Evolutionary conservation across 2,797 vertebrate genomes (phyloP), one percentile per base, ranked within the genome.

Genomic region (Gambelia wislizenii): DNA sequence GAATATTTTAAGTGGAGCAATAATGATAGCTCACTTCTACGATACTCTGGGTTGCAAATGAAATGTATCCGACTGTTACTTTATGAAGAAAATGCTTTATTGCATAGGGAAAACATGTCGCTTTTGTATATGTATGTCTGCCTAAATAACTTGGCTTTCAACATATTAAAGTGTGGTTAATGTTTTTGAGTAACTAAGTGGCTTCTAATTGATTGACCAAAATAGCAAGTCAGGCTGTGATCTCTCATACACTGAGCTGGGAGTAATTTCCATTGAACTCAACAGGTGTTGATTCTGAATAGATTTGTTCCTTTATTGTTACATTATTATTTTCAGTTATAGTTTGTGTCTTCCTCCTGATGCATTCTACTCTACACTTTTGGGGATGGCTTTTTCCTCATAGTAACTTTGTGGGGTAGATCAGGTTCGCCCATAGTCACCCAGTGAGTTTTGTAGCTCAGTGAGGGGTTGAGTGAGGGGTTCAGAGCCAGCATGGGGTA

Each of bases 1-100:
- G 96, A 94, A 95, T 96, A 97, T 97, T 97, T 97, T 96, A 97
- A 97, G 95, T 22, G 20, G 88, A 93, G 94, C 92, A 97, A 96
- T 96, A 96, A 96, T 93, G 94, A 95, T 93, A 92, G 93, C 93
- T 74, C 39, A 67, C 67, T 93, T 91, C 95, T 95, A 94, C 96
- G 96, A 97, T 94, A 94, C 96, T 97, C 94, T 93, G 93, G 95
- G 92, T 96, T 97, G 96, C 92, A 96, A 96, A 95, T 95, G 95
- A 96, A 96, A 96, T 93, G 88, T 95, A 91, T 95, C 90, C 85
- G 92, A 91, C 95, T 95, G 90, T 92, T 86, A 78, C 83, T 95
- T 96, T 93, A 94, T 92, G 79, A 90, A 90, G 89, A 89, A 94
- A 95, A 91, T 94, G 88, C 91, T 95, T 95, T 94, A 94, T 80